Evolutionary conservation across 37 sponge, comb jelly and placozoan genomes (phyloP), one percentile per base, ranked within the genome.

Genomic region (Crambe crambe): DNA sequence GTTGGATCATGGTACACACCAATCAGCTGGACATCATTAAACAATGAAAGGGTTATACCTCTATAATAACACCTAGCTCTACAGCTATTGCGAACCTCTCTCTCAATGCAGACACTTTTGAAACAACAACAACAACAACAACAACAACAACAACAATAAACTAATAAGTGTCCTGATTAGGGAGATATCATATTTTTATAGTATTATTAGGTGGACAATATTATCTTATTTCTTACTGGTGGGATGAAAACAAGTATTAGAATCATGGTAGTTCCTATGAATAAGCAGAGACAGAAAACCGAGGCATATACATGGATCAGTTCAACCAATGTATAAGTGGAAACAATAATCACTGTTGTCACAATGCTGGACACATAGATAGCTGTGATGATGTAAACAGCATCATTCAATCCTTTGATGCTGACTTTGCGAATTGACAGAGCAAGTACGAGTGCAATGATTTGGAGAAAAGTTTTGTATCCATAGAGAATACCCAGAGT

Each of bases 161-260:
- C n/a, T n/a, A n/a, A n/a, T n/a, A n/a, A n/a, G n/a, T n/a, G n/a
- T n/a, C n/a, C n/a, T n/a, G n/a, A n/a, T n/a, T n/a, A n/a, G n/a
- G n/a, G n/a, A n/a, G n/a, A n/a, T n/a, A n/a, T n/a, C n/a, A n/a
- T n/a, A n/a, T n/a, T n/a, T n/a, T n/a, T n/a, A n/a, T n/a, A 63
- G 40, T 54, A n/a, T n/a, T n/a, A n/a, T n/a, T n/a, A n/a, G n/a
- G n/a, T n/a, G n/a, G n/a, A n/a, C n/a, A n/a, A n/a, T n/a, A n/a
- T n/a, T n/a, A n/a, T n/a, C n/a, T n/a, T n/a, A n/a, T n/a, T n/a
- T n/a, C 74, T 82, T 70, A 84, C 86, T 39, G 37, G 37, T 32
- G 86, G 86, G 21, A 85, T 17, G 54, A 85, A 85, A 22, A 85
- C 67, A 12, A 85, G 68, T 64, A 37, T 20, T 51, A 85, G 86